Conservation (phyloP, 2,113 vertebrate genomes). For the Cnemophilus loriae region DNA sequence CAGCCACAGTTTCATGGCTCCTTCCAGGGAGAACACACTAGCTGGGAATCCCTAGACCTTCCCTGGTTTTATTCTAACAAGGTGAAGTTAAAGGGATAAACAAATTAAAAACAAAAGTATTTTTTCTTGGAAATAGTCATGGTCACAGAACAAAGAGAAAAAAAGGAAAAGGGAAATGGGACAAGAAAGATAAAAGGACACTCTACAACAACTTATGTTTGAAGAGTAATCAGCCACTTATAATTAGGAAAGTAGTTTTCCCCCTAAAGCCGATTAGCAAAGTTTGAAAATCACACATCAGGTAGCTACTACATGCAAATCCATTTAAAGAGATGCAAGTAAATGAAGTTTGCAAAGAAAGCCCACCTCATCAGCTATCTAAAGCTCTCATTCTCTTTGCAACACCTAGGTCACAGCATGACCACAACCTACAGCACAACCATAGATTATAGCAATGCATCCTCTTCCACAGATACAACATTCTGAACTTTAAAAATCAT, state of each 20-base stretch:
- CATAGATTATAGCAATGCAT: neutral
- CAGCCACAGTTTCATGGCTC: slow-evolving; percentile 58
- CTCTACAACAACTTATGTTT: neutral
- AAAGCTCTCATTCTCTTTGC: neutral
- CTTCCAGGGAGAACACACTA: slow-evolving; percentile 52
- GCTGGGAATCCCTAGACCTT: neutral
- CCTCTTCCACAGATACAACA: neutral
- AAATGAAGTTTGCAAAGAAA: neutral
- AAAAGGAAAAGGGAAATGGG: neutral
- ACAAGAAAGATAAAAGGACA: neutral
- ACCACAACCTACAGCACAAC: neutral
- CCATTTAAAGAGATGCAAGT: neutral
- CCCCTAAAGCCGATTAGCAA: neutral
- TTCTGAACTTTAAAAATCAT: neutral
- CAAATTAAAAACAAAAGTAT: slow-evolving; percentile 12
- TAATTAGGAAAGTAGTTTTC: neutral
- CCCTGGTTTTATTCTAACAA: slow-evolving; percentile 26
- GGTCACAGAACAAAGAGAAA: neutral
- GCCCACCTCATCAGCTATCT: neutral
- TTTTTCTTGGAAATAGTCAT: slow-evolving; percentile 20
- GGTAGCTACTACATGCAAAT: neutral
- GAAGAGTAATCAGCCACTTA: slow-evolving; percentile 6
- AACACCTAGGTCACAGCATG: neutral
- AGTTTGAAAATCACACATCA: neutral
- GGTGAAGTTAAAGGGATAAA: neutral